phyloP scores from a whole-genome alignment of 2,113 vertebrate genomes.

The Tiliqua scincoides region DNA sequence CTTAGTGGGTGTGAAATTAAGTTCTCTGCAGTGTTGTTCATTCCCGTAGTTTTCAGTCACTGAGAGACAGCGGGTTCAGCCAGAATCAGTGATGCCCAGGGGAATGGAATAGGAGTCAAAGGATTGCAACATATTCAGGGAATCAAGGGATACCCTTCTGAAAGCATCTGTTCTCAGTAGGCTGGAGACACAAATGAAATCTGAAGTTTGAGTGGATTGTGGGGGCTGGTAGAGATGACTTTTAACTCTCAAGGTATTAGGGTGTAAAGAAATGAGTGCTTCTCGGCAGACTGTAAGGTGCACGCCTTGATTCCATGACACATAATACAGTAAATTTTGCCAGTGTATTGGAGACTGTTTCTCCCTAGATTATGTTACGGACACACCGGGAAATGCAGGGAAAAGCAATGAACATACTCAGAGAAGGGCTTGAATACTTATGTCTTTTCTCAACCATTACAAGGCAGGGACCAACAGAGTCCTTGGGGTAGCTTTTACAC shows the following conservation, averaged over 20 bases:
- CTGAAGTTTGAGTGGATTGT: not conserved
- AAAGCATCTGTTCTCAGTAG: not conserved
- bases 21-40: not conserved
- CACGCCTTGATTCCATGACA: not conserved
- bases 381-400: not conserved
- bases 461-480: not conserved
- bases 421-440: not conserved
- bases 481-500: accelerated
- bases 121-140: not conserved
- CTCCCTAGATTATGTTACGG: not conserved
- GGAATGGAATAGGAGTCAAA: not conserved
- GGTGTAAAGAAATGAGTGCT: not conserved
- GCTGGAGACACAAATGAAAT: not conserved
- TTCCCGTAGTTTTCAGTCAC: not conserved
- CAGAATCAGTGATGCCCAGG: not conserved
- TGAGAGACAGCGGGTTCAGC: not conserved
- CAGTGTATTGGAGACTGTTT: not conserved
- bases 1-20: not conserved
- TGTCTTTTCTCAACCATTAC: not conserved
- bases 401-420: not conserved
- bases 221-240: not conserved
- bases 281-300: not conserved
- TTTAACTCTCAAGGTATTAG: not conserved
- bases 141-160: not conserved
- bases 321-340: not conserved